phyloP scores from a whole-genome alignment of 2,888 invertebrate genomes.

The Hybos culiciformis region DNA sequence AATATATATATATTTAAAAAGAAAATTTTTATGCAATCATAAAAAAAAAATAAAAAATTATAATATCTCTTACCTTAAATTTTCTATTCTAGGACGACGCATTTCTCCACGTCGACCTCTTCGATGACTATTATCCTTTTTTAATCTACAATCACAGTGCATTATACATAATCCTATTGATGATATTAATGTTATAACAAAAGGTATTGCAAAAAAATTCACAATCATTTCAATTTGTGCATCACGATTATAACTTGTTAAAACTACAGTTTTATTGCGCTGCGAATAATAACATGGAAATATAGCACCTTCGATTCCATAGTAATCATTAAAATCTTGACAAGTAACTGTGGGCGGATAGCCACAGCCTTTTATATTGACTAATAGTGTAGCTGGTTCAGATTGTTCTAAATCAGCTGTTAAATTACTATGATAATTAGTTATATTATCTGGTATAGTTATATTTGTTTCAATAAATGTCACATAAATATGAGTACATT shows the following conservation, averaged over 20 bases:
- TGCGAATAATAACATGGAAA: slow-evolving; percentile 82
- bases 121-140: slow-evolving; percentile 48
- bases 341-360: slow-evolving; percentile 82
- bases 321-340: slow-evolving; percentile 58
- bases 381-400: slow-evolving; percentile 48
- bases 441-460: slow-evolving; percentile 34
- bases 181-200: slow-evolving; percentile 70
- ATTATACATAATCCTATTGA: slow-evolving; percentile 73
- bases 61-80: slow-evolving; percentile 37
- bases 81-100: slow-evolving; percentile 45
- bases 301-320: slow-evolving; percentile 56
- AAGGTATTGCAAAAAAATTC: slow-evolving; percentile 69
- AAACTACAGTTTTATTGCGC: slow-evolving; percentile 67
- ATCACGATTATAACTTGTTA: slow-evolving; percentile 70
- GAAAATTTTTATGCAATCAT: background rate
- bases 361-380: slow-evolving; percentile 84
- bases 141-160: slow-evolving; percentile 73
- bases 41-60: slow-evolving; percentile 5
- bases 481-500: slow-evolving; percentile 52
- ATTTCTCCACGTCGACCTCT: slow-evolving; percentile 40
- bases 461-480: slow-evolving; percentile 36
- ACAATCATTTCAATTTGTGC: slow-evolving; percentile 71
- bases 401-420: slow-evolving; percentile 34
- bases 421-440: slow-evolving; percentile 29
- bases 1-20: background rate